A percentile compares a stretch with the other conserved stretches of the same genome.
phyloP scores from a whole-genome alignment of 2,797 vertebrate genomes.

The Aselliscus stoliczkanus region DNA sequence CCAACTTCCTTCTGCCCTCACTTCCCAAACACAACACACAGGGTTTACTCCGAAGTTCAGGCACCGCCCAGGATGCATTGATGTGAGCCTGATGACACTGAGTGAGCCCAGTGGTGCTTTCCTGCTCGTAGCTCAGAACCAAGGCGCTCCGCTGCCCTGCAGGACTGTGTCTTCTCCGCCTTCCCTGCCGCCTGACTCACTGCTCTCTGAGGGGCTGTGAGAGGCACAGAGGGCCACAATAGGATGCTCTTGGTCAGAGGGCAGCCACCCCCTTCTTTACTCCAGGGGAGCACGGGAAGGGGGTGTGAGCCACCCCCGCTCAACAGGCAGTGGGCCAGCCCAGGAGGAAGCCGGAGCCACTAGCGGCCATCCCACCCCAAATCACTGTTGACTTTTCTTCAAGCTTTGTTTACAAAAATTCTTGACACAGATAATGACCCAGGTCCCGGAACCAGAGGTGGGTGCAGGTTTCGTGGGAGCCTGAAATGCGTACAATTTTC shows the following conservation, averaged over 20 bases:
- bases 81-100: not conserved
- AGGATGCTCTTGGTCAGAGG: not conserved
- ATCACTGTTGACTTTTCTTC: not conserved
- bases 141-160: not conserved
- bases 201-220: not conserved
- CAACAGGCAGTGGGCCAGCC: not conserved
- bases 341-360: not conserved
- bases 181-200: not conserved
- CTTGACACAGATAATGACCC: not conserved
- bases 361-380: fast-evolving
- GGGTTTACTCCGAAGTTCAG: not conserved
- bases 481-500: not conserved
- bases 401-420: constrained; percentile 13
- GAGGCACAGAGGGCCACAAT: not conserved
- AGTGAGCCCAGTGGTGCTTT: not conserved
- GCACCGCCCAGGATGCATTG: not conserved
- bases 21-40: not conserved
- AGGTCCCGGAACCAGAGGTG: not conserved
- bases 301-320: not conserved
- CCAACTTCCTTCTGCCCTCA: not conserved
- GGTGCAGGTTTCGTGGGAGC: not conserved
- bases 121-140: not conserved
- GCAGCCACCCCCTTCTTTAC: fast-evolving
- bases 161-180: not conserved
- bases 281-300: no score